Evolutionary conservation across 2,797 vertebrate genomes (phyloP).

Genomic region (Danio aesculapii): DNA sequence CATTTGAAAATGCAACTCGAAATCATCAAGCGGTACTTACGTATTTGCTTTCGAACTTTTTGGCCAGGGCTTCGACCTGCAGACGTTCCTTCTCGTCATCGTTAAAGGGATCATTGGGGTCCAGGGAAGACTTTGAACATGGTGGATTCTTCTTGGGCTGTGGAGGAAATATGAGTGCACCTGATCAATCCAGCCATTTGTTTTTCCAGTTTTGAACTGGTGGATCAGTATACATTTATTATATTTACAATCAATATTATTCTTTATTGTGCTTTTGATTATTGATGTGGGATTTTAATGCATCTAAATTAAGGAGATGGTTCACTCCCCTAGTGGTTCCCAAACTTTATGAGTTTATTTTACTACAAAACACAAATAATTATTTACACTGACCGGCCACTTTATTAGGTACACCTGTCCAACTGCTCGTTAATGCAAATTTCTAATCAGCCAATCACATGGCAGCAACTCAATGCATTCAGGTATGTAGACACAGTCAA

Average conservation of each 20-base stretch:
- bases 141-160: slow-evolving; percentile 71
- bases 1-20: slow-evolving; percentile 4
- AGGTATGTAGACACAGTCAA: too few species aligned
- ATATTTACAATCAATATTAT: background rate
- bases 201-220: background rate
- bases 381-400: too few species aligned
- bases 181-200: background rate
- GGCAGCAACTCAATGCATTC: too few species aligned
- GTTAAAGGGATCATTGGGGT: slow-evolving; percentile 84
- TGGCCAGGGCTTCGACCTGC: slow-evolving; percentile 90
- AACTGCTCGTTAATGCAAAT: too few species aligned
- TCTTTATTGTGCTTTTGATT: background rate
- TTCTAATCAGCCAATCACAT: too few species aligned
- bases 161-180: background rate
- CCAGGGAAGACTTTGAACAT: slow-evolving; percentile 40
- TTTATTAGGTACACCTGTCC: too few species aligned
- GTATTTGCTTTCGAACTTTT: slow-evolving; percentile 97
- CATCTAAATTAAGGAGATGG: background rate
- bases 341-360: too few species aligned
- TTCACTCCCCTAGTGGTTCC: background rate
- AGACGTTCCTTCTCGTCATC: slow-evolving; percentile 86
- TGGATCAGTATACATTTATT: background rate
- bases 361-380: too few species aligned
- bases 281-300: background rate
- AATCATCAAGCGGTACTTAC: slow-evolving; percentile 80